A percentile compares a stretch with the other conserved stretches of the same genome.
Evolutionary conservation across 92 coral and sea anemone species (phyloP).

Genomic region (Zoanthus gigantus): DNA sequence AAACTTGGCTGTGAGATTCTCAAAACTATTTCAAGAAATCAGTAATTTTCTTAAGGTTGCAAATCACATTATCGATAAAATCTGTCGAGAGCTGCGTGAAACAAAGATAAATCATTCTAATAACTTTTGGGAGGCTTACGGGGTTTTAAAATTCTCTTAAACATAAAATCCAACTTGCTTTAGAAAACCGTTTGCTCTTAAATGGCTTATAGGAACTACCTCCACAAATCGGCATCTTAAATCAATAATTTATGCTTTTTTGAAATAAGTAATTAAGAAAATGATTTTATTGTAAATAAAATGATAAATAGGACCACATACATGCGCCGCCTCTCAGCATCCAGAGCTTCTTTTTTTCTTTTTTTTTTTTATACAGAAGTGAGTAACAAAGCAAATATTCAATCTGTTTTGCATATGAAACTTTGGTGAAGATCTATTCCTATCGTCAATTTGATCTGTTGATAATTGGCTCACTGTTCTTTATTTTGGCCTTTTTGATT

Average conservation of each 20-base stretch:
- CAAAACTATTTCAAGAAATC: neutral
- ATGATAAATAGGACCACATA: neutral
- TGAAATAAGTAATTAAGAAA: neutral
- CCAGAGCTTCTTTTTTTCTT: neutral
- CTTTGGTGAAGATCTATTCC: neutral
- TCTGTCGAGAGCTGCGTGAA: neutral
- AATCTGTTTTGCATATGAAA: neutral
- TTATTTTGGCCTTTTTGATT: neutral
- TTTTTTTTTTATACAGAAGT: neutral
- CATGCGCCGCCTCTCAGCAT: neutral
- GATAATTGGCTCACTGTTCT: neutral
- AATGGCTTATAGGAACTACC: neutral
- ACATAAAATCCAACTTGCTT: too few relatives aligned
- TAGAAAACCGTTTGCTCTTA: neutral
- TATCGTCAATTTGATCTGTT: neutral
- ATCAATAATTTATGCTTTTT: conserved; percentile 1
- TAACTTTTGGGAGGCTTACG: neutral
- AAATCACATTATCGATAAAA: neutral
- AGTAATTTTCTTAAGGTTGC: neutral
- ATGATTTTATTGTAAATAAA: neutral
- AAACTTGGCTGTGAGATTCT: neutral
- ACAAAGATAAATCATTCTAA: neutral
- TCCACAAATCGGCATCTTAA: neutral
- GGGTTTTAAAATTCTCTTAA: neutral
- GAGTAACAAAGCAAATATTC: neutral